phyloP scores from a whole-genome alignment of 1,140 invertebrate genomes.

The Coenobita brevimanus region DNA sequence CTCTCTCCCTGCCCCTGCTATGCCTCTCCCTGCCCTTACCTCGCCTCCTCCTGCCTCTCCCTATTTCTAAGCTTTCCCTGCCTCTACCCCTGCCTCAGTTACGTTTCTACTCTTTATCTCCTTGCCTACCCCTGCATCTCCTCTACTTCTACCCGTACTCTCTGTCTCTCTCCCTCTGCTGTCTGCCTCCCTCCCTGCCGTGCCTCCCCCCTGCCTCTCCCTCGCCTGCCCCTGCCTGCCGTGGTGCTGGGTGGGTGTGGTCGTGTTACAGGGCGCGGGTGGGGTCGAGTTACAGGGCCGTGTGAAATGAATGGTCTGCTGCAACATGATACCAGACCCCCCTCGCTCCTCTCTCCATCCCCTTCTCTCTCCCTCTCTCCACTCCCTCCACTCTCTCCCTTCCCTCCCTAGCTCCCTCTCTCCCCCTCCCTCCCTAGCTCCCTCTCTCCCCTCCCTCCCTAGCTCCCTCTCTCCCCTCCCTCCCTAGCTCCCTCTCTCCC shows the following conservation, averaged over 20 bases:
- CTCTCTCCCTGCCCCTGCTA: not conserved
- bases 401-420: not conserved
- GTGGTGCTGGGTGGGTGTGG: not conserved
- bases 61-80: no score
- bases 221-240: not conserved
- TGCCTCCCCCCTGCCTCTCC: no score
- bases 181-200: no score
- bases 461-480: not conserved
- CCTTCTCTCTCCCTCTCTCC: not conserved
- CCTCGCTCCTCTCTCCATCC: not conserved
- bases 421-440: no score
- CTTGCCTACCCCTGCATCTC: no score
- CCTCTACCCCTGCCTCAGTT: no score
- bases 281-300: slow-evolving; percentile 50
- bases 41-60: no score
- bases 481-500: slow-evolving; percentile 10
- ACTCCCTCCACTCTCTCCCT: not conserved
- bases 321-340: slow-evolving; percentile 37
- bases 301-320: slow-evolving; percentile 61
- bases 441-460: not conserved
- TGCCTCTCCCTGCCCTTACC: no score
- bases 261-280: slow-evolving; percentile 51
- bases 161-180: no score
- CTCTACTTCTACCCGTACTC: no score
- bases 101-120: no score